These are phyloP conservation scores for Zophobas morio DNA, from an alignment of 1,140 invertebrate species.

Conservation along the genomic window DNA sequence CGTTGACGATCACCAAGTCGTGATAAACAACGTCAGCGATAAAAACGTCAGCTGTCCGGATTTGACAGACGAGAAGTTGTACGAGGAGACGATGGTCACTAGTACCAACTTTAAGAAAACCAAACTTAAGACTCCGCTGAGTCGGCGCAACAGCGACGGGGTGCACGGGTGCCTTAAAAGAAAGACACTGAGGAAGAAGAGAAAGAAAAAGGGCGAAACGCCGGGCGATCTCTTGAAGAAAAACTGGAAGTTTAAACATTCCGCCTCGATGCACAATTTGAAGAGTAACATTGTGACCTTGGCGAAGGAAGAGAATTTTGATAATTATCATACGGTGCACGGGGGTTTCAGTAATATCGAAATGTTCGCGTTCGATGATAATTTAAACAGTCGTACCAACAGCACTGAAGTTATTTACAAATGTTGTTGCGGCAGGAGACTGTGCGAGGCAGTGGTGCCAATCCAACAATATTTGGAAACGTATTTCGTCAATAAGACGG, in stretches of 20 bases:
- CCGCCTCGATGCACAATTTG: slow-evolving; percentile 61
- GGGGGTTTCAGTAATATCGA: slow-evolving; percentile 42
- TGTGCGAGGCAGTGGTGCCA: slow-evolving; percentile 60
- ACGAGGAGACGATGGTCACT: slow-evolving; percentile 42
- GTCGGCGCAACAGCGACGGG: slow-evolving; percentile 4
- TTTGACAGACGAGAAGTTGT: slow-evolving; percentile 54
- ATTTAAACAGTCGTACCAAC: slow-evolving; percentile 19
- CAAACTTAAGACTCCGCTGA: slow-evolving; percentile 24
- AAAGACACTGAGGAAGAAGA: slow-evolving; percentile 15
- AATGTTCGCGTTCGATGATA: slow-evolving; percentile 26
- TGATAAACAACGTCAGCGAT: slow-evolving; percentile 56
- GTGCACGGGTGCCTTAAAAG: slow-evolving; percentile 14
- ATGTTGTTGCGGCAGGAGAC: slow-evolving; percentile 55
- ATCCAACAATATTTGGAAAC: slow-evolving; percentile 66
- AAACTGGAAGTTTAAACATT: slow-evolving; percentile 58
- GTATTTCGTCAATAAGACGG: slow-evolving; percentile 63
- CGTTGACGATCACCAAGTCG: slow-evolving; percentile 9
- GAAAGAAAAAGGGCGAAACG: slow-evolving; percentile 49
- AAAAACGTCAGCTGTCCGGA: slow-evolving; percentile 62
- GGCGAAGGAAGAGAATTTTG: slow-evolving; percentile 45
- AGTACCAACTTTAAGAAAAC: background rate
- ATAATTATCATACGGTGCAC: slow-evolving; percentile 65
- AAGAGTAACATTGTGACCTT: slow-evolving; percentile 23
- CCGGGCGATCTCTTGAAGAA: slow-evolving; percentile 56
- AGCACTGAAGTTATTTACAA: slow-evolving; percentile 48